These are phyloP conservation scores for Drosophila fungiperda DNA, from an alignment of 2,888 invertebrate species.

Conservation along the genomic window DNA sequence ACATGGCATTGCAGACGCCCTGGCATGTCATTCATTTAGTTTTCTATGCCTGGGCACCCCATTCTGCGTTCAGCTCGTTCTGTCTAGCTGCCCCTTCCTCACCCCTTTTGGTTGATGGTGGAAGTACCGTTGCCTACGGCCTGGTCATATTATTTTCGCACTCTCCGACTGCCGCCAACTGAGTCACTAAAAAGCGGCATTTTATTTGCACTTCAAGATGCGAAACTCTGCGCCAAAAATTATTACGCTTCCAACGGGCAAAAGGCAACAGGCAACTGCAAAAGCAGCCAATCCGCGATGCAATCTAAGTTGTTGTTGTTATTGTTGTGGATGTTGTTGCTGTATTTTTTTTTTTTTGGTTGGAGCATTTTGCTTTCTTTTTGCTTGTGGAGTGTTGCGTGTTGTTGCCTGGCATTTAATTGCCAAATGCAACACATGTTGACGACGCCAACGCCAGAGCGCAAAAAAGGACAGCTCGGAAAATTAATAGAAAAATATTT, in stretches of 20 bases:
- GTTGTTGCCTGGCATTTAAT: conserved; percentile 67
- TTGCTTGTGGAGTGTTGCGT: conserved; percentile 30
- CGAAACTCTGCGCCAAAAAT: conserved; percentile 68
- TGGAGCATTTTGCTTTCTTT: conserved; percentile 51
- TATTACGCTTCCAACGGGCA: conserved; percentile 60
- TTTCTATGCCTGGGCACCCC: conserved; percentile 53
- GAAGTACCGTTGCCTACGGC: conserved; percentile 52
- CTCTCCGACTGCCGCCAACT: conserved; percentile 62
- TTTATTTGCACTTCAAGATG: conserved; percentile 75
- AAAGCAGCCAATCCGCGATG: conserved; percentile 23
- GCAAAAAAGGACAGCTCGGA: conserved; percentile 63
- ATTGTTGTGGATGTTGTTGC: conserved; percentile 27
- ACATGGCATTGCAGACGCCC: conserved; percentile 62
- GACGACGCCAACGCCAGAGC: conserved; percentile 54
- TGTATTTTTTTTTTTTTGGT: conserved; percentile 12
- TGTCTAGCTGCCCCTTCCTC: background rate
- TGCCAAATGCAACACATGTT: conserved; percentile 79
- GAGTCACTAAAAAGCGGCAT: conserved; percentile 76
- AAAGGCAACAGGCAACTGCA: conserved; percentile 19
- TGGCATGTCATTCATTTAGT: conserved; percentile 69
- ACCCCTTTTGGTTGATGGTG: background rate
- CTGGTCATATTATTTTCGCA: conserved; percentile 67
- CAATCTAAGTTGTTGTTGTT: conserved; percentile 31
- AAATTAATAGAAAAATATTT: conserved; percentile 77
- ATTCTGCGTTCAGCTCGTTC: conserved; percentile 1